Conservation (phyloP, 2,113 vertebrate species). For the Opisthocomus hoazin region DNA sequence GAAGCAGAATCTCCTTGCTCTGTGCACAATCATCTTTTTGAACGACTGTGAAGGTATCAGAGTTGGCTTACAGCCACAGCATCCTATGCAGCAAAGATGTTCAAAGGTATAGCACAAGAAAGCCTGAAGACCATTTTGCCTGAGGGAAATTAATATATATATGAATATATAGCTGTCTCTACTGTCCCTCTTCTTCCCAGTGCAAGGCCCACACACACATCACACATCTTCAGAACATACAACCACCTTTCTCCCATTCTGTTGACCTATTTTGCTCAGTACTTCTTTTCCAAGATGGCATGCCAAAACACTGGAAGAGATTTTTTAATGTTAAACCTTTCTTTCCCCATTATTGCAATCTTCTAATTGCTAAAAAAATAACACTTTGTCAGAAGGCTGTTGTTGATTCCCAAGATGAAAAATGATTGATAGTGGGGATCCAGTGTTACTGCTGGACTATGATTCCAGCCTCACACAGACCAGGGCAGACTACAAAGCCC, state of each 20-base stretch:
- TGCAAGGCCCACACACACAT: neutral
- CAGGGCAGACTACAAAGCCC: neutral
- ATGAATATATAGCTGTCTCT: neutral
- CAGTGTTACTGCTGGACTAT: neutral
- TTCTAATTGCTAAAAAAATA: neutral
- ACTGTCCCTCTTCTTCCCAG: neutral
- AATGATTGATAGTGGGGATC: neutral
- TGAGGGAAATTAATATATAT: neutral
- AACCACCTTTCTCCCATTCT: neutral
- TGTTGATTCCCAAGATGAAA: neutral
- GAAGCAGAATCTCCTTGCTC: neutral
- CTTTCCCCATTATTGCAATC: neutral
- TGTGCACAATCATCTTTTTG: neutral
- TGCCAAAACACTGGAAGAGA: neutral
- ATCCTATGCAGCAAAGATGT: neutral
- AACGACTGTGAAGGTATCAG: neutral
- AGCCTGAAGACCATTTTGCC: neutral
- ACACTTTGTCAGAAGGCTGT: neutral
- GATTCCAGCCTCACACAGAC: fast-evolving
- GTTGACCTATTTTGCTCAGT: neutral
- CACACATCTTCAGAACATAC: neutral
- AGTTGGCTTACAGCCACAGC: neutral
- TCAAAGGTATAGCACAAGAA: neutral
- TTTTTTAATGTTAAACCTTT: neutral
- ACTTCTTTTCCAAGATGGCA: neutral